A percentile compares a stretch with the other conserved stretches of the same genome.
Conservation (phyloP, 1,140 invertebrate genomes). For the Danaus plexippus region DNA sequence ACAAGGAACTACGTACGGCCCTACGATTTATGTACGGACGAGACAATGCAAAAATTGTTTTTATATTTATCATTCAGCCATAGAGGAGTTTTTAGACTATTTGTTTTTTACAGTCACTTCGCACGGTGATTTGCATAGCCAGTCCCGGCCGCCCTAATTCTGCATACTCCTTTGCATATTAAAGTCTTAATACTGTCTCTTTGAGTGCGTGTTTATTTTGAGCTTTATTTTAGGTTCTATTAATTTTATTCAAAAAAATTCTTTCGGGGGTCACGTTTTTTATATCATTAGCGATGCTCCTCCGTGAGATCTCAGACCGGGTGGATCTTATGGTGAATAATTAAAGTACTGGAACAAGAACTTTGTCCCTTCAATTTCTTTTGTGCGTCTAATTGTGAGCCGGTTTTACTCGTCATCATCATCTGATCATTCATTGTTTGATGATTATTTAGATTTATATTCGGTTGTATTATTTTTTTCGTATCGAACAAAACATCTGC, state of each 20-base stretch:
- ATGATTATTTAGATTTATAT: slow-evolving; percentile 52
- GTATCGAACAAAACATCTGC: slow-evolving; percentile 58
- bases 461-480: slow-evolving; percentile 45
- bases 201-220: slow-evolving; percentile 58
- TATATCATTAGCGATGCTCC: slow-evolving; percentile 63
- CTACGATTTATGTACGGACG: slow-evolving; percentile 42
- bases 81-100: slow-evolving; percentile 64
- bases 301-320: slow-evolving; percentile 44
- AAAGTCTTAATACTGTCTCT: slow-evolving; percentile 54
- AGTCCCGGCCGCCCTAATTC: slow-evolving; percentile 53
- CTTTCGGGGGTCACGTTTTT: slow-evolving; percentile 56
- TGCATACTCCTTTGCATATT: slow-evolving; percentile 59
- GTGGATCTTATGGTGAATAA: slow-evolving; percentile 53
- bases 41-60: slow-evolving; percentile 63
- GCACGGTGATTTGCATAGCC: slow-evolving; percentile 69
- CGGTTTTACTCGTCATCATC: slow-evolving; percentile 64
- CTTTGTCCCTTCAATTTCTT: slow-evolving; percentile 55
- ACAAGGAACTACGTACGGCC: slow-evolving; percentile 41
- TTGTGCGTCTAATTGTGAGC: slow-evolving; percentile 66
- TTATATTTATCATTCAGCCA: slow-evolving; percentile 63
- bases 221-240: slow-evolving; percentile 65
- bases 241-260: slow-evolving; percentile 57
- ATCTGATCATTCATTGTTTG: slow-evolving; percentile 59
- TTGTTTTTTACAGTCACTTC: slow-evolving; percentile 67
- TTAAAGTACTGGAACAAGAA: slow-evolving; percentile 54